Evolutionary conservation across 2,888 invertebrate genomes (phyloP).

Genomic region (Diadegma fenestrale): DNA sequence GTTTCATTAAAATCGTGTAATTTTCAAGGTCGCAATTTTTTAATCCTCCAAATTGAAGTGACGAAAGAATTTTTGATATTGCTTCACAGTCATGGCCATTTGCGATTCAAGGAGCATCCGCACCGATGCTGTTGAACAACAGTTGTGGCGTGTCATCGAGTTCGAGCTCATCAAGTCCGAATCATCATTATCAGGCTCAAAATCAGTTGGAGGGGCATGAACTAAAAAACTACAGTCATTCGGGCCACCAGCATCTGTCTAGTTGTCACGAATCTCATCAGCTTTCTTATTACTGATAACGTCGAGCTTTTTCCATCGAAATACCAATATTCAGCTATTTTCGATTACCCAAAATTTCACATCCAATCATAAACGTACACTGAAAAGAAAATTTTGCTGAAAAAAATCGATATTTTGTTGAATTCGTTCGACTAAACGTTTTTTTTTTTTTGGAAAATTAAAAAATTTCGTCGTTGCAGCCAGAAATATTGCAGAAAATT

Average conservation of each 20-base stretch:
- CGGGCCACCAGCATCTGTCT: conserved; percentile 74
- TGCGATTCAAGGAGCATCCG: conserved; percentile 87
- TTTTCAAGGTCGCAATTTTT: background rate
- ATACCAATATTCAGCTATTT: background rate
- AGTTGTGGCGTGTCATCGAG: conserved; percentile 77
- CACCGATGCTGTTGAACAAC: conserved; percentile 76
- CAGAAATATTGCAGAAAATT: no score
- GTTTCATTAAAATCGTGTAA: background rate
- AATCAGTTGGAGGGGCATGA: conserved; percentile 75
- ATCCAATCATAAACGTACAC: background rate
- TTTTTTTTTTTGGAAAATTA: no score
- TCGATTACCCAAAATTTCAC: background rate
- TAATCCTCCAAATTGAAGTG: background rate
- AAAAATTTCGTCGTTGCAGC: no score
- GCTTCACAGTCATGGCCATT: conserved; percentile 92
- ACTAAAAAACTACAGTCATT: conserved; percentile 75
- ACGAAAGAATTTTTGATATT: background rate
- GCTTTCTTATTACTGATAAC: conserved; percentile 74
- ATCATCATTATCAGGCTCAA: conserved; percentile 73
- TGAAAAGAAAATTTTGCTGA: no score
- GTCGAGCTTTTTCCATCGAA: background rate
- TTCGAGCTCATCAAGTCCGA: conserved; percentile 74
- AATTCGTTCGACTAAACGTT: no score
- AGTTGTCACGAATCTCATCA: conserved; percentile 77
- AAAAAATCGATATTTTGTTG: no score